phyloP scores from a whole-genome alignment of 2,888 invertebrate genomes.

The Rhingia rostrata region DNA sequence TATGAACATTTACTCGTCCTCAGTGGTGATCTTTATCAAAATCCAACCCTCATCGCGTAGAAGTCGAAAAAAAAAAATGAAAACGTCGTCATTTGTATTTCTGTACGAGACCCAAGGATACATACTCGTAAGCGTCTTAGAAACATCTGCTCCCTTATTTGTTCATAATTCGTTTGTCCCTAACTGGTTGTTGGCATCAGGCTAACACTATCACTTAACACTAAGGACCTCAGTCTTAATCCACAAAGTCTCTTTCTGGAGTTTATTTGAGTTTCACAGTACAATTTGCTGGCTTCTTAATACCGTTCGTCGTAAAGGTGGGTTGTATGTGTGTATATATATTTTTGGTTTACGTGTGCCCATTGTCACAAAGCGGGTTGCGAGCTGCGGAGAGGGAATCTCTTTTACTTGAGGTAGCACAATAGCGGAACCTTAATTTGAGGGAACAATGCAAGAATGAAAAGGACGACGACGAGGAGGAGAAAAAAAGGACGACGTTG shows the following conservation, averaged over 20 bases:
- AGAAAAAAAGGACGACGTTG: slow-evolving; percentile 55
- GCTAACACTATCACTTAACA: slow-evolving; percentile 74
- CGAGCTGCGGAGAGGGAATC: slow-evolving; percentile 47
- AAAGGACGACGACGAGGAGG: slow-evolving; percentile 46
- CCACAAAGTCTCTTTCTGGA: slow-evolving; percentile 24
- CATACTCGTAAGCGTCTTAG: slow-evolving; percentile 45
- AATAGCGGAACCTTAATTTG: slow-evolving; percentile 71
- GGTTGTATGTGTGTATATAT: slow-evolving; percentile 15
- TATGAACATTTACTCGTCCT: background rate
- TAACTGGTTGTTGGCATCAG: slow-evolving; percentile 66
- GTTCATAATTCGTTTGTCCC: slow-evolving; percentile 59
- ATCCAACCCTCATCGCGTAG: background rate
- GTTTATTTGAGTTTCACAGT: slow-evolving; percentile 54
- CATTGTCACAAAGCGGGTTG: slow-evolving; percentile 57
- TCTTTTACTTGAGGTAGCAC: slow-evolving; percentile 66
- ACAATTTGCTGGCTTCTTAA: slow-evolving; percentile 70
- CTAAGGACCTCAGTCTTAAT: slow-evolving; percentile 71
- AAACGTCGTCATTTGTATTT: background rate
- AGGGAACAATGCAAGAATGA: slow-evolving; percentile 63
- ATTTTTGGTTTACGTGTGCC: slow-evolving; percentile 65
- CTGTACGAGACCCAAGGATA: slow-evolving; percentile 42
- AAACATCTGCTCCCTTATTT: slow-evolving; percentile 70
- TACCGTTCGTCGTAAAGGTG: slow-evolving; percentile 39
- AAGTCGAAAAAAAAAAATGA: background rate
- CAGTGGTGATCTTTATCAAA: background rate